Evolutionary conservation across 2,113 vertebrate species (phyloP), one percentile per base, ranked within the genome.

Genomic region (Cynocephalus volans): DNA sequence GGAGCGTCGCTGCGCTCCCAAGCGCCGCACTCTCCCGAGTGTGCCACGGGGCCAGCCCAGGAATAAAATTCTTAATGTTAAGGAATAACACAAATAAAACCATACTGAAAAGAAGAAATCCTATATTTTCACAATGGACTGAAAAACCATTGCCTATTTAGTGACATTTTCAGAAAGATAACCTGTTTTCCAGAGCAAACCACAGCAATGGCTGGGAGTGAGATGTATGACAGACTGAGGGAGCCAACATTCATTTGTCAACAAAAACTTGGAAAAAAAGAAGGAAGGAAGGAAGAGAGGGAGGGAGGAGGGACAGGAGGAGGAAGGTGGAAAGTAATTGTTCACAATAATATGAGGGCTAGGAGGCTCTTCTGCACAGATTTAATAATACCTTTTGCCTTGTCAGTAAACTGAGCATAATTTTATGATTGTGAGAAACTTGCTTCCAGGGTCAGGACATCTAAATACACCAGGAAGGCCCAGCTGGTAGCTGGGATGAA

Each of bases 351-450:
- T 50, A 28, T 75, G 52, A 84, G n/a, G 12, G 18, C 52, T 67
- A 33, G 14, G 28, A 92, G 26, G 26, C 14, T 56, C 15, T 19
- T 94, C 5, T 54, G 18, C 77, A 15, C 33, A 95, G 80, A 84
- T 84, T 60, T 92, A 77, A 56, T 82, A 88, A n/a, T 28, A 84
- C 41, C 26, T 94, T 92, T 70, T 11, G 52, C 62, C 95, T 94
- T 75, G 21, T 36, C 69, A 80, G 48, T 36, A 3, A 52, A 65
- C 41, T 69, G 23, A 76, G 17, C 28, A 69, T 93, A 69, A 70
- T 60, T 58, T 90, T 84, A 69, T 67, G 21, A 83, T 67, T 75
- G 19, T 80, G 19, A n/a, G 17, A 80, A 62, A 36, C 5, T 88
- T 91, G 21, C 4, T 84, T 88, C 60, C 19, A 96, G 54, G 54